Evolutionary conservation across 2,888 invertebrate species (phyloP), one percentile per base, ranked within the genome.

Genomic region (Alcis repandata): DNA sequence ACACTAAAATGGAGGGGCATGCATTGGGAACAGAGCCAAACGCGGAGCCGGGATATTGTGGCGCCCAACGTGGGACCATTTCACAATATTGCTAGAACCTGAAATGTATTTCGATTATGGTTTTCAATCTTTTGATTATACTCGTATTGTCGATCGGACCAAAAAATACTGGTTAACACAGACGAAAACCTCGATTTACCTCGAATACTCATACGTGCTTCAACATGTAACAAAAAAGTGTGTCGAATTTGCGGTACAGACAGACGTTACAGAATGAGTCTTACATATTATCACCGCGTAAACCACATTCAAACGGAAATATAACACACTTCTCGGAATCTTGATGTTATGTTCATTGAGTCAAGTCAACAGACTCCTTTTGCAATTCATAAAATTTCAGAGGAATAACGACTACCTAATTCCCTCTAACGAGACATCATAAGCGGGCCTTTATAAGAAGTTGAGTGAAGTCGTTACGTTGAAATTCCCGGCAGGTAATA

Each of bases 1-100:
- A 41, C 52, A 66, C 67, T 60, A 64, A 66, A 71, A 79, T 70
- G 74, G 69, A 72, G 69, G 69, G 68, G 70, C 73, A 70, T 73
- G 71, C 68, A 69, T 63, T 62, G 62, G 48, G 56, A 60, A 46
- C 17, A 22, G 43, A 59, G 27, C 52, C 43, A 41, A 63, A 61
- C 54, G 33, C 58, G 56, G 45, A 59, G 19, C 11, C 10, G 43
- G 48, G 45, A 32, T 53, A 61, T 67, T 43, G 63, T 68, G 61
- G 68, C 59, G 57, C 63, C 60, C 58, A 51, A 63, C 27, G 46
- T 13, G 46, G 52, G 45, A 27, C 62, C 43, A 52, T 45, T 49
- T 49, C 32, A 22, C 20, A 9, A 8, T 49, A 10, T 49, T 32
- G 32, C 4, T 46, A 1, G 8, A n/a, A n/a, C 3, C 0, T 32